Evolutionary conservation across 1,140 invertebrate genomes (phyloP).

Genomic region (Trichonephila clavata): DNA sequence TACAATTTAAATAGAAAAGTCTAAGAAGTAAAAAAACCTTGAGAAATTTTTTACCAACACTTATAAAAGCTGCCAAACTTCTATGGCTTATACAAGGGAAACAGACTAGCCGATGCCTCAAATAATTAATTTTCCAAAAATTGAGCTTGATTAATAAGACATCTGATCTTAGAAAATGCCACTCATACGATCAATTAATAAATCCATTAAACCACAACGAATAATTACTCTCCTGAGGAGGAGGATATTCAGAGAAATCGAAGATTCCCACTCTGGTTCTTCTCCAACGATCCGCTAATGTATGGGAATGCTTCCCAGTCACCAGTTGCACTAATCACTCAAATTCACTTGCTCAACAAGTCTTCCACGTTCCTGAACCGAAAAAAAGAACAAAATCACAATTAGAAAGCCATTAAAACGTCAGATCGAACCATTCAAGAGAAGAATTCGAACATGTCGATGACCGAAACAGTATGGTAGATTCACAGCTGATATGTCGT

Average conservation of each 20-base stretch:
- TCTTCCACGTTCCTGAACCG: background rate
- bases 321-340: slow-evolving; percentile 26
- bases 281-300: background rate
- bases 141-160: too few relatives aligned
- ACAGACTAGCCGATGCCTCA: too few relatives aligned
- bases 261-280: background rate
- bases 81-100: too few relatives aligned
- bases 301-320: background rate
- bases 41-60: too few relatives aligned
- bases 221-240: background rate
- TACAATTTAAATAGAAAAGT: too few relatives aligned
- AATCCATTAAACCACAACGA: background rate
- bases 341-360: background rate
- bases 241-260: background rate
- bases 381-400: background rate
- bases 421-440: background rate
- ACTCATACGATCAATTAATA: background rate
- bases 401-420: background rate
- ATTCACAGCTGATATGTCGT: background rate
- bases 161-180: background rate
- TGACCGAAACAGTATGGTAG: too few relatives aligned
- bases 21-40: too few relatives aligned
- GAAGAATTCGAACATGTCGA: background rate
- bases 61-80: too few relatives aligned
- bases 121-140: too few relatives aligned